These are phyloP conservation scores for Archips xylosteana DNA, from an alignment of 2,888 invertebrate species.

Conservation along the genomic window DNA sequence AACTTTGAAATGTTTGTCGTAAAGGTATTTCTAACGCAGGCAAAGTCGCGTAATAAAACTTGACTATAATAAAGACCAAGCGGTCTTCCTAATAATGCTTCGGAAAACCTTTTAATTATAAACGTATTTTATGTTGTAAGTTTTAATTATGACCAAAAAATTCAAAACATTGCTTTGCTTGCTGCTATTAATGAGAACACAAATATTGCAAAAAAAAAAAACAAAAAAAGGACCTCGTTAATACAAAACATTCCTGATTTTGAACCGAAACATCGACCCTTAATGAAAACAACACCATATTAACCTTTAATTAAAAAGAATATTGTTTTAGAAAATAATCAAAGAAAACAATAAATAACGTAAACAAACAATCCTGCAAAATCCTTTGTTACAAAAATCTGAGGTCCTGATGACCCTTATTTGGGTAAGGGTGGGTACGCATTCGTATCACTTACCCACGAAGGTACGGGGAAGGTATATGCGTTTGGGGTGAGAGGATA, in stretches of 20 bases:
- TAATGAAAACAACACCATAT: neutral
- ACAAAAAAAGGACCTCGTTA: neutral
- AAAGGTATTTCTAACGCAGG: no score
- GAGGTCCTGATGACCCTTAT: no score
- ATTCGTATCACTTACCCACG: no score
- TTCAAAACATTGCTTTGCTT: neutral
- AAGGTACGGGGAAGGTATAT: no score
- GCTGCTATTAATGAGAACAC: neutral
- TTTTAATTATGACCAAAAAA: neutral
- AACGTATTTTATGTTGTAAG: no score
- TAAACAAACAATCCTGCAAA: neutral
- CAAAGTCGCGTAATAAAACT: no score
- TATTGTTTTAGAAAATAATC: neutral
- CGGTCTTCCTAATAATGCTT: no score
- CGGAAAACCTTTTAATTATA: no score
- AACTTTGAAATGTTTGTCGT: no score
- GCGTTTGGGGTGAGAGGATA: no score
- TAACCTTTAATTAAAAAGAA: constrained; percentile 1
- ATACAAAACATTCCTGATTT: neutral
- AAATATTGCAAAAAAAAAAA: neutral
- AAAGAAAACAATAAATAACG: neutral
- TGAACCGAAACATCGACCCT: neutral
- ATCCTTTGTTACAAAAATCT: neutral
- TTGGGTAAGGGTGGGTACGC: no score
- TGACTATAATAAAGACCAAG: no score